Evolutionary conservation across 2,797 vertebrate genomes (phyloP).

Genomic region (Myotis vivesi): DNA sequence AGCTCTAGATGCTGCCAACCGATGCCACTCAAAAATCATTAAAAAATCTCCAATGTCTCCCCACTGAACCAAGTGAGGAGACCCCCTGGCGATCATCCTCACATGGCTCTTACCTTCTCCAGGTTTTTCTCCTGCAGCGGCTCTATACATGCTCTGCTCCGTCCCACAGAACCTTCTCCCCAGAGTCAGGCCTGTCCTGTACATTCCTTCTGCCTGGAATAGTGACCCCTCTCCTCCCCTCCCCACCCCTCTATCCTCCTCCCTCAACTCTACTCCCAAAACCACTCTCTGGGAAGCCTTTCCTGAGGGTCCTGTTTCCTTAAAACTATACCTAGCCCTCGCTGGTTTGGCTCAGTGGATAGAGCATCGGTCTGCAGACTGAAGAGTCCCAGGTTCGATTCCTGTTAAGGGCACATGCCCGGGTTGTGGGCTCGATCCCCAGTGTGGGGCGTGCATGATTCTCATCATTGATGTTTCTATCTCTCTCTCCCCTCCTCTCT

Average conservation of each 20-base stretch:
- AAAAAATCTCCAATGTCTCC: not conserved
- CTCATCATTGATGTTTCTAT: too few relatives aligned
- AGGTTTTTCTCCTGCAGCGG: not conserved
- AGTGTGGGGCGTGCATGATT: too few relatives aligned
- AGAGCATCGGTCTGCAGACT: too few relatives aligned
- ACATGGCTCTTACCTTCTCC: not conserved
- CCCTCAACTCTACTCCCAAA: not conserved
- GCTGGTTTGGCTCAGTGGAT: too few relatives aligned
- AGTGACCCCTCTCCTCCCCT: accelerated
- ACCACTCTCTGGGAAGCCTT: not conserved
- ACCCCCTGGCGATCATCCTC: too few relatives aligned
- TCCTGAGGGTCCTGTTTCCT: not conserved
- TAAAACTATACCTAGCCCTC: not conserved
- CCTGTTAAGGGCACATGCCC: too few relatives aligned
- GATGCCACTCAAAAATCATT: not conserved
- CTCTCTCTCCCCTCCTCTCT: too few relatives aligned
- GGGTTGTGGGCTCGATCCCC: too few relatives aligned
- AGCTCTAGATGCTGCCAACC: not conserved
- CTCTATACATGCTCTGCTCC: not conserved
- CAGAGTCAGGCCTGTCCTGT: not conserved
- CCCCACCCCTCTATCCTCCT: not conserved
- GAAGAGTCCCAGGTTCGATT: too few relatives aligned
- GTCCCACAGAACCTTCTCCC: not conserved
- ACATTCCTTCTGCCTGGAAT: not conserved
- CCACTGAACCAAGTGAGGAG: not conserved